Evolutionary conservation across 2,888 invertebrate species (phyloP).

Genomic region (Lasioglossum leucozonium): DNA sequence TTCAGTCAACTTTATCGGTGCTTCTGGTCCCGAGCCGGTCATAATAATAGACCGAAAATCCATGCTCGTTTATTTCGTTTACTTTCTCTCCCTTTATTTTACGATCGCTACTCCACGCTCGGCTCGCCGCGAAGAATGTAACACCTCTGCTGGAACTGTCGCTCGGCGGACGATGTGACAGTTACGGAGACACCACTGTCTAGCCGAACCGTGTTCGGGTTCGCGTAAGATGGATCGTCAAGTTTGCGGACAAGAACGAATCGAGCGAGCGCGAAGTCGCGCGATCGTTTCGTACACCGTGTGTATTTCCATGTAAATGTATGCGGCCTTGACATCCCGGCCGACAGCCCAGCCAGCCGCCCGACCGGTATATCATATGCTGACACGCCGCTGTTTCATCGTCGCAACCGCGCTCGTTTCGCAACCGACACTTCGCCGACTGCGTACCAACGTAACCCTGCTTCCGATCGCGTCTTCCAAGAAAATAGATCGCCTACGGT

Average conservation of each 20-base stretch:
- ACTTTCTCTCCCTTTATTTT: too few relatives aligned
- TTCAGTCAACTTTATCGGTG: background rate
- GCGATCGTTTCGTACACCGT: constrained; percentile 38
- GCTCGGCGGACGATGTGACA: background rate
- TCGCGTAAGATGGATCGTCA: background rate
- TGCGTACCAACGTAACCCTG: constrained; percentile 30
- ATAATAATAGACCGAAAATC: too few relatives aligned
- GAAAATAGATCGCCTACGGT: background rate
- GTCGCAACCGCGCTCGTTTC: constrained; percentile 59
- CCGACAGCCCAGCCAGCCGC: constrained; percentile 51
- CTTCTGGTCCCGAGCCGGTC: background rate
- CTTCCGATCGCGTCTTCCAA: constrained; percentile 36
- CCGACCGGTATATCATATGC: constrained; percentile 66
- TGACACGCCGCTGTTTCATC: constrained; percentile 64
- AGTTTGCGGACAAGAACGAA: constrained; percentile 29
- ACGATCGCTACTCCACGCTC: too few relatives aligned
- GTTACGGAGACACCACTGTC: background rate
- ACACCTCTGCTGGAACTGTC: background rate
- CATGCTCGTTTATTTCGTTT: background rate
- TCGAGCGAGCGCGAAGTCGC: constrained; percentile 31
- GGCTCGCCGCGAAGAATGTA: too few relatives aligned
- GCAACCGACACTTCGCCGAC: constrained; percentile 60
- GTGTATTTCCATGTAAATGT: constrained; percentile 73
- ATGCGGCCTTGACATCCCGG: constrained; percentile 78
- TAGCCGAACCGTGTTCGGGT: background rate